phyloP scores from a whole-genome alignment of 2,797 vertebrate genomes.

The Syncerus caffer region DNA sequence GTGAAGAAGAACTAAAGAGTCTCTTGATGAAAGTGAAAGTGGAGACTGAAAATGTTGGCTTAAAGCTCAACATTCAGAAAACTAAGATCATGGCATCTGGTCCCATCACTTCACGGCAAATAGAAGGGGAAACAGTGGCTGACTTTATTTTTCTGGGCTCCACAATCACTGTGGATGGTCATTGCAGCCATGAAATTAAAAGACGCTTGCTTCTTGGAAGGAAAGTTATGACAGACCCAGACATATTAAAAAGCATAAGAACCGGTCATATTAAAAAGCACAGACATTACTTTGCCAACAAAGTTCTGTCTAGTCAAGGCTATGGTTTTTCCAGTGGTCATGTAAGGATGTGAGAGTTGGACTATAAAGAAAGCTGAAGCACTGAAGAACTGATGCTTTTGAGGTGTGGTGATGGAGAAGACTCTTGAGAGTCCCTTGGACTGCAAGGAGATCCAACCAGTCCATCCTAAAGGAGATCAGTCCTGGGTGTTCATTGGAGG shows the following conservation, averaged over 20 bases:
- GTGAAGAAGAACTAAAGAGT: background rate
- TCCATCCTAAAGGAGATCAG: too few relatives aligned
- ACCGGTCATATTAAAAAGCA: background rate
- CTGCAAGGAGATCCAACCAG: background rate
- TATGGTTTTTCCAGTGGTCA: background rate
- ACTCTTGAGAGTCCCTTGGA: background rate
- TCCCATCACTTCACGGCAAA: background rate
- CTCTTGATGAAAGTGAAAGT: background rate
- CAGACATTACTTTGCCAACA: background rate
- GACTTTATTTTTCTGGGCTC: background rate
- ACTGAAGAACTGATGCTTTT: background rate
- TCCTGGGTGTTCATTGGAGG: too few relatives aligned
- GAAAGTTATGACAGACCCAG: background rate
- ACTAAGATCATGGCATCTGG: background rate
- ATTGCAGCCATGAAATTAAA: background rate
- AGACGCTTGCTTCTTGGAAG: background rate
- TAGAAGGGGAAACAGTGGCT: background rate
- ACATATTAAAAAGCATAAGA: background rate
- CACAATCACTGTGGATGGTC: fast-evolving
- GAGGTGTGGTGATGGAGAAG: background rate
- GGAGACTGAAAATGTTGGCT: background rate
- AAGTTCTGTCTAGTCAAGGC: background rate
- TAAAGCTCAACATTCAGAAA: background rate
- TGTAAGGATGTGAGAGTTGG: background rate
- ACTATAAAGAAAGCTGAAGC: background rate